Evolutionary conservation across 2,113 vertebrate genomes (phyloP), one percentile per base, ranked within the genome.

Genomic region (Pygoscelis antarcticus): DNA sequence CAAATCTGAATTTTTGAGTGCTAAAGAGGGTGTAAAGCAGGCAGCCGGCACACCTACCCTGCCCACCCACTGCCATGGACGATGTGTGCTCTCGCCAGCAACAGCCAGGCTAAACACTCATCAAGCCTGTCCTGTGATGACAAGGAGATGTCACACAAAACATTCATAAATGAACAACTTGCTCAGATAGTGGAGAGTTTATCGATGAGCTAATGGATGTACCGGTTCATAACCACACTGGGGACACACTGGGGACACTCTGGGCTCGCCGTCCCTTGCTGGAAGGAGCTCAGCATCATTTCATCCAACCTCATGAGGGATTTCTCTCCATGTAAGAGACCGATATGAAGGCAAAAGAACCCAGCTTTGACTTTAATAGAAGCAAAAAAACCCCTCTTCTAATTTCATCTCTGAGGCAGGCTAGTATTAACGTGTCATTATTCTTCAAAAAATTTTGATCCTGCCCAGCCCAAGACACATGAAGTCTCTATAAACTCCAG

Each of bases 51-150:
- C 74, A 21, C 32, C 46, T 5, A 16, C 27, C 29, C 58, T 49
- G 66, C 68, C n/a, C n/a, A 4, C 2, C 40, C 75, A 16, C n/a
- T 19, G 40, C 76, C 74, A 8, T 0, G 26, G 61, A 20, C n/a
- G 25, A 3, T 0, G 3, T 2, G 8, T 5, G 71, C 52, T 51
- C 57, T n/a, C 4, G 4, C 36, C 81, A n/a, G 57, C 36, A 18
- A 5, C 36, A 16, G 16, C 19, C 58, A n/a, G 57, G 66, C 40
- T 20, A 34, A 40, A 20, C 2, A 19, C 7, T 1, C 58, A 18
- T 16, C 87, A 5, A 15, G 32, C 21, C 85, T 23, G 21, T 13
- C 32, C 54, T 4, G 5, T 3, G 62, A 7, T 26, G 62, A n/a
- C 40, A 30, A 40, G 30, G 29, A 40, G 44, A 3, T 9, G 36